Evolutionary conservation across 1,140 invertebrate species (phyloP).

Genomic region (Tachypleus tridentatus): DNA sequence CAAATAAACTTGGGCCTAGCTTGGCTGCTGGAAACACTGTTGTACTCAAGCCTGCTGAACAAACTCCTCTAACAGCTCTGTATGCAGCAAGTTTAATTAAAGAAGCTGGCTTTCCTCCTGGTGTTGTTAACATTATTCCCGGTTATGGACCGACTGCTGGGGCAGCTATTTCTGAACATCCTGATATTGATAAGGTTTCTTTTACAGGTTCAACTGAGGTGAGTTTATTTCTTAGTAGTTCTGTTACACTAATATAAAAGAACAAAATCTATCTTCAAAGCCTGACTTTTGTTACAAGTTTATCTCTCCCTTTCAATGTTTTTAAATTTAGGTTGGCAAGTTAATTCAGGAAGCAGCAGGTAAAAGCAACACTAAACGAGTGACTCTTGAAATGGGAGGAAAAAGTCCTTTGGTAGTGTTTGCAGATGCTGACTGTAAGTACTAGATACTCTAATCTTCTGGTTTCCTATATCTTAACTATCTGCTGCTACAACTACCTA

Average conservation of each 20-base stretch:
- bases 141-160: slow-evolving; percentile 36
- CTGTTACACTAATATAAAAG: neutral
- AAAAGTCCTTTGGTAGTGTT: slow-evolving; percentile 47
- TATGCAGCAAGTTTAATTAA: slow-evolving; percentile 36
- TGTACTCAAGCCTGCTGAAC: slow-evolving; percentile 43
- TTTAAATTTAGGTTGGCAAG: slow-evolving; percentile 34
- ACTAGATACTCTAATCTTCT: neutral
- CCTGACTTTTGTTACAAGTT: neutral
- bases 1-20: slow-evolving; percentile 45
- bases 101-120: slow-evolving; percentile 30
- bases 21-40: slow-evolving; percentile 39
- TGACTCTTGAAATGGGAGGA: slow-evolving; percentile 46
- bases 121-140: slow-evolving; percentile 37
- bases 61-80: slow-evolving; percentile 41
- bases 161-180: slow-evolving; percentile 31
- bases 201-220: slow-evolving; percentile 41
- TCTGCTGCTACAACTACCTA: neutral
- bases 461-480: neutral
- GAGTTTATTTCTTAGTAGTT: slow-evolving; percentile 19
- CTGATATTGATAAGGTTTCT: slow-evolving; percentile 37
- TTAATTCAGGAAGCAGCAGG: slow-evolving; percentile 52
- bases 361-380: slow-evolving; percentile 41
- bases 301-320: neutral
- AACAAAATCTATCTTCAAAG: neutral
- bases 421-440: slow-evolving; percentile 35